phyloP scores from a whole-genome alignment of 1,140 invertebrate species.

The Tetramorium parvispinum region DNA sequence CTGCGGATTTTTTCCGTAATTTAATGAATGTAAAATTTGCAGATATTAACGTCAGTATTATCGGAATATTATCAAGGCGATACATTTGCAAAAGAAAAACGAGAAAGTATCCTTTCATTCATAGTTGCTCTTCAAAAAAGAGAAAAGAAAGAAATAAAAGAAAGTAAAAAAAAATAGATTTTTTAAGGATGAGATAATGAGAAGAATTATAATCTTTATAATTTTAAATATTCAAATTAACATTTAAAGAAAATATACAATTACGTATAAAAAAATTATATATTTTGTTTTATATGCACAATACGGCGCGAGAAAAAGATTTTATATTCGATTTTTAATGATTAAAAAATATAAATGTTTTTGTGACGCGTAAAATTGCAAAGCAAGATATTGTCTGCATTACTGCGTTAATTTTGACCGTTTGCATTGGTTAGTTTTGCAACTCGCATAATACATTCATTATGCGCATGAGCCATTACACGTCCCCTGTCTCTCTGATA shows the following conservation, averaged over 20 bases:
- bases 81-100: not conserved
- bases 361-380: not conserved
- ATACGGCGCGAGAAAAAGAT: not conserved
- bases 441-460: not conserved
- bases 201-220: not conserved
- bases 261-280: not conserved
- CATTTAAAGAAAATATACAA: not conserved
- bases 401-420: not conserved
- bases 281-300: not conserved
- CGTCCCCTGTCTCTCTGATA: not conserved
- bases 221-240: not conserved
- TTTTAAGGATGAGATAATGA: not conserved
- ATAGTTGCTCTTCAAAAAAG: not conserved
- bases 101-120: not conserved
- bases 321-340: not conserved
- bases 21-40: not conserved
- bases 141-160: not conserved
- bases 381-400: not conserved
- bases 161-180: not conserved
- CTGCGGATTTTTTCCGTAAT: not conserved
- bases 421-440: not conserved
- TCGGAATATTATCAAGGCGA: not conserved
- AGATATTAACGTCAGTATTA: not conserved
- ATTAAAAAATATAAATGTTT: conserved; percentile 3
- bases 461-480: not conserved